Evolutionary conservation across 92 coral and sea anemone species (phyloP).

Genomic region (Pocillopora meandrina): DNA sequence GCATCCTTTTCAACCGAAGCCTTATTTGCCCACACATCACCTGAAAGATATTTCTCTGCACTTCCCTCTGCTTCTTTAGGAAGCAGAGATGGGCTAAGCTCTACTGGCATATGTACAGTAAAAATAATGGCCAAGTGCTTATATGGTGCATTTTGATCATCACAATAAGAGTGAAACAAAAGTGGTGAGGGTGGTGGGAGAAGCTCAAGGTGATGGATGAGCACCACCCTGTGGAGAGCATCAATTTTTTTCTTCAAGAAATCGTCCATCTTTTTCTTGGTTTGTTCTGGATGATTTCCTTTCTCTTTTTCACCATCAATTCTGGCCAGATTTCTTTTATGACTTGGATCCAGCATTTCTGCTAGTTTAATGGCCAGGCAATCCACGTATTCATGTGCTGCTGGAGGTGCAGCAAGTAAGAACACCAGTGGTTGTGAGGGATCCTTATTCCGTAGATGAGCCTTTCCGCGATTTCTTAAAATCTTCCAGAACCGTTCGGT

Average conservation of each 20-base stretch:
- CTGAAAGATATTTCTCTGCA: constrained; percentile 65
- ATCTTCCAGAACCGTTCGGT: constrained; percentile 70
- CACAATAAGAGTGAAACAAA: constrained; percentile 85
- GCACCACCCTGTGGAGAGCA: constrained; percentile 66
- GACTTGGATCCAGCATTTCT: constrained; percentile 42
- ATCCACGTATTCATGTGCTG: constrained; percentile 61
- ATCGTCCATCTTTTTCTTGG: constrained; percentile 66
- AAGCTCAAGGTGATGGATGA: constrained; percentile 70
- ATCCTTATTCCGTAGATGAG: constrained; percentile 59
- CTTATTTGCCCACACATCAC: constrained; percentile 64
- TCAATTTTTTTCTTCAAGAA: constrained; percentile 44
- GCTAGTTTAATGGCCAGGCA: constrained; percentile 81
- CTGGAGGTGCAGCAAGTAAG: constrained; percentile 71
- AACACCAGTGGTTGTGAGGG: constrained; percentile 83
- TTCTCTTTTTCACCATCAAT: constrained; percentile 43
- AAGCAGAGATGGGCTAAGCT: constrained; percentile 48
- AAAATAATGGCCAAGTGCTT: constrained; percentile 79
- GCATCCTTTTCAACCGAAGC: constrained; percentile 58
- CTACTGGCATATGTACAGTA: constrained; percentile 81
- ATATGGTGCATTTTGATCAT: constrained; percentile 82
- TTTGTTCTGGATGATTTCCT: constrained; percentile 30
- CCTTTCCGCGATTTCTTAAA: constrained; percentile 60
- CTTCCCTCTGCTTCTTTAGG: constrained; percentile 74
- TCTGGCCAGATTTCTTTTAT: constrained; percentile 12
- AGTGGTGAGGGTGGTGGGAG: constrained; percentile 80